Percentiles rank a stretch among this genome's conserved stretches.
These are phyloP conservation scores for Crocuta crocuta DNA, from an alignment of 2,113 vertebrate species.

Conservation along the genomic window DNA sequence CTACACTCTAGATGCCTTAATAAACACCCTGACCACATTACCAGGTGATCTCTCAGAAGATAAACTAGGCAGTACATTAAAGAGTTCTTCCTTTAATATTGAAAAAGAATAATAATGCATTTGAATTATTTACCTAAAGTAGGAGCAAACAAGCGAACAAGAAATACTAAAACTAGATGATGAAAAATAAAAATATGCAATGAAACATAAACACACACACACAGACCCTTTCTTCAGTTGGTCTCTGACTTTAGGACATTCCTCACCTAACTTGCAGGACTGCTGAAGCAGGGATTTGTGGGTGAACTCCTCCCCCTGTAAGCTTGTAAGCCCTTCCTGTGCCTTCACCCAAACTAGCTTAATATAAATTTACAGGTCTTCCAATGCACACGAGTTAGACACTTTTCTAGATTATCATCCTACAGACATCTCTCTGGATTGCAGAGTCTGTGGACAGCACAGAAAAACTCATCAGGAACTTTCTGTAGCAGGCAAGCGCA, in stretches of 20 bases:
- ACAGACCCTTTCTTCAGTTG: conserved; percentile 10
- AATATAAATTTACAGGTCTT: neutral
- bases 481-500: conserved; percentile 23
- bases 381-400: neutral
- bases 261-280: conserved; percentile 27
- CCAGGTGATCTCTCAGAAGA: conserved; percentile 29
- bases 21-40: conserved; percentile 52
- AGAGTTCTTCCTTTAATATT: conserved; percentile 40
- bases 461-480: conserved; percentile 34
- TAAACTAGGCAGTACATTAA: conserved; percentile 40
- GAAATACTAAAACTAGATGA: conserved; percentile 33
- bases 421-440: neutral
- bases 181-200: conserved; percentile 59
- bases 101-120: neutral
- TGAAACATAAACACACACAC: neutral
- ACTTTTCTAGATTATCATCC: conserved; percentile 21
- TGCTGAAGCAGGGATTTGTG: neutral
- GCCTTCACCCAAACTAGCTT: neutral
- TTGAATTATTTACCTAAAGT: conserved; percentile 30
- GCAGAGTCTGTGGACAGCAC: neutral
- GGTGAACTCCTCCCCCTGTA: neutral
- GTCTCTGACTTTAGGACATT: neutral
- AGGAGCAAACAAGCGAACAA: neutral
- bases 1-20: conserved; percentile 53
- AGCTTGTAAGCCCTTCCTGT: neutral